These are phyloP conservation scores for Elephantulus edwardii DNA, from an alignment of 2,113 vertebrate species.

Conservation along the genomic window DNA sequence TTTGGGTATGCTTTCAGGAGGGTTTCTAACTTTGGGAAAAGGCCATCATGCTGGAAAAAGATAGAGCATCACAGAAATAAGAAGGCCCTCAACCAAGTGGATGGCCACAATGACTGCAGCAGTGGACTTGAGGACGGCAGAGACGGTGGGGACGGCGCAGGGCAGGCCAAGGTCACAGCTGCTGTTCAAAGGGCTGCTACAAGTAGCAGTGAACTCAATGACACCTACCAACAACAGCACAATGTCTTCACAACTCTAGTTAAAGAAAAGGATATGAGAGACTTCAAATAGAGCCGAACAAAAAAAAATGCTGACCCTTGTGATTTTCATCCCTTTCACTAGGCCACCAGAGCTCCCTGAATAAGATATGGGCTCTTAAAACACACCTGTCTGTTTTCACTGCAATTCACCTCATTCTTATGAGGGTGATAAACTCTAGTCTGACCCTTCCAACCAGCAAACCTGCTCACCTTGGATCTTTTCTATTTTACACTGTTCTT, in stretches of 20 bases:
- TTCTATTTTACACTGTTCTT: background rate
- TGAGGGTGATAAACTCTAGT: background rate
- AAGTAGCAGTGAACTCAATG: background rate
- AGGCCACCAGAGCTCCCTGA: too few relatives aligned
- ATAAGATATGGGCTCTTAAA: fast-evolving
- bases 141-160: too few relatives aligned
- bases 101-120: too few relatives aligned
- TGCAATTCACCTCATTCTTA: background rate
- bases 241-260: background rate
- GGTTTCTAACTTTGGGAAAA: too few relatives aligned
- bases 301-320: background rate
- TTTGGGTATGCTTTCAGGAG: too few relatives aligned
- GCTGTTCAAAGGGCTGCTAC: background rate
- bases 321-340: background rate
- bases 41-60: too few relatives aligned
- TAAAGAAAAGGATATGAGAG: background rate
- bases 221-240: too few relatives aligned
- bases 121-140: too few relatives aligned
- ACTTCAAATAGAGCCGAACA: background rate
- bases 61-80: too few relatives aligned
- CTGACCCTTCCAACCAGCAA: background rate
- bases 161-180: too few relatives aligned
- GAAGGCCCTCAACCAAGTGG: too few relatives aligned
- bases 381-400: background rate
- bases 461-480: background rate